Conservation (phyloP, 2,113 vertebrate species). For the Ciconia maguari region DNA sequence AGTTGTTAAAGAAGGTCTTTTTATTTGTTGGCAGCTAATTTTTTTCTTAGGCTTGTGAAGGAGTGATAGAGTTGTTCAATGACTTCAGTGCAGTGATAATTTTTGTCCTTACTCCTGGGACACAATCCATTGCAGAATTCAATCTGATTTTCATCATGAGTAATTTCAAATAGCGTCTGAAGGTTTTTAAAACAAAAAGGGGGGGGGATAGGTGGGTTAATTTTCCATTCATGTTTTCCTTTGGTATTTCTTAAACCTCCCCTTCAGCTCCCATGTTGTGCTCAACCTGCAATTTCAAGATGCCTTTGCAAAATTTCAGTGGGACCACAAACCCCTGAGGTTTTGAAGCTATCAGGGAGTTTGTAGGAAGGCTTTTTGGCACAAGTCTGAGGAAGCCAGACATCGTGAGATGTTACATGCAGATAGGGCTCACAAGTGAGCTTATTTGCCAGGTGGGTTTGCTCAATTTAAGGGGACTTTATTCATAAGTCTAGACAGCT, state of each 20-base stretch:
- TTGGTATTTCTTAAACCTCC: neutral
- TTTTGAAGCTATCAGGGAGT: neutral
- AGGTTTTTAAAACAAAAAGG: neutral
- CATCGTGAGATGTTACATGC: neutral
- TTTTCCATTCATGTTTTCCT: neutral
- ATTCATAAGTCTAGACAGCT: slow-evolving; percentile 25
- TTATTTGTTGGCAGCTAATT: neutral
- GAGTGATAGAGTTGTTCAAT: neutral
- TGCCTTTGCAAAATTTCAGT: neutral
- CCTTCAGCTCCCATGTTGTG: neutral
- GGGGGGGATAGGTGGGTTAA: neutral
- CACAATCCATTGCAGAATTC: neutral
- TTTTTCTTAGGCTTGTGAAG: neutral
- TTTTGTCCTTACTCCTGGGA: neutral
- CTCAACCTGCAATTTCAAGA: neutral
- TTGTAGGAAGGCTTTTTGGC: neutral
- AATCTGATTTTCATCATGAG: neutral
- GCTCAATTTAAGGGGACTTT: slow-evolving; percentile 34
- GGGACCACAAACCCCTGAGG: neutral
- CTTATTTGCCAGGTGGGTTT: neutral
- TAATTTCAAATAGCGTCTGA: neutral
- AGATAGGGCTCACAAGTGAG: neutral
- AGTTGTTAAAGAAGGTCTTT: neutral
- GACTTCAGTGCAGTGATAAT: neutral
- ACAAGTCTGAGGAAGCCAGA: neutral